Percentiles rank a stretch among this genome's conserved stretches.
These are phyloP conservation scores for Dyspetes luteomarginatus DNA, from an alignment of 2,888 invertebrate species.

Conservation along the genomic window DNA sequence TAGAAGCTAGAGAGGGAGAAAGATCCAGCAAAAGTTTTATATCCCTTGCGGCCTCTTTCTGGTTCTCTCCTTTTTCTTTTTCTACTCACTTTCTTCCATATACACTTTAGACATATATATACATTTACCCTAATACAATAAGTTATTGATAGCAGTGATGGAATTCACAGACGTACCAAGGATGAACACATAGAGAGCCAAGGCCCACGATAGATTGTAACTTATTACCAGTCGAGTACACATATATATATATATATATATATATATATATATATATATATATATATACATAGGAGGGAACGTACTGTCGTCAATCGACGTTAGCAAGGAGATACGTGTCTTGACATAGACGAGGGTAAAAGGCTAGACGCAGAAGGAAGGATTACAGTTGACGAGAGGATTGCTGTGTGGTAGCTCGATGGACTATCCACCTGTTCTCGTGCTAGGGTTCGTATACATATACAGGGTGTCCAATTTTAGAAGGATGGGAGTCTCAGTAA, in stretches of 20 bases:
- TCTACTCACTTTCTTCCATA: slow-evolving; percentile 7
- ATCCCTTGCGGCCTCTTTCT: slow-evolving; percentile 27
- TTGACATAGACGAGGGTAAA: slow-evolving; percentile 4
- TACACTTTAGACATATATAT: neutral
- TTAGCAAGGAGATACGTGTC: slow-evolving; percentile 27
- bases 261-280: neutral
- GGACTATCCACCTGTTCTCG: slow-evolving; percentile 43
- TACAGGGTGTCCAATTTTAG: too few species aligned
- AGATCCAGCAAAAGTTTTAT: slow-evolving; percentile 33
- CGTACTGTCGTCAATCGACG: slow-evolving; percentile 36
- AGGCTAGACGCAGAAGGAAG: slow-evolving; percentile 15
- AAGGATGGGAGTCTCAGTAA: too few species aligned
- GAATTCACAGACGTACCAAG: slow-evolving; percentile 28
- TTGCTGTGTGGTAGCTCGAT: slow-evolving; percentile 28
- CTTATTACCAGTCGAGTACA: slow-evolving; percentile 51
- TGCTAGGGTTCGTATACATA: slow-evolving; percentile 13
- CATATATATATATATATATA: slow-evolving; percentile 6
- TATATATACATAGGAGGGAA: neutral
- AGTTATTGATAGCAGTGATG: slow-evolving; percentile 52
- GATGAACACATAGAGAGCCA: slow-evolving; percentile 22
- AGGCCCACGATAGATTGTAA: slow-evolving; percentile 59
- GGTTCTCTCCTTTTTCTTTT: slow-evolving; percentile 21
- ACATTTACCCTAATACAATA: slow-evolving; percentile 25
- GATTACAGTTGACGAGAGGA: slow-evolving; percentile 41
- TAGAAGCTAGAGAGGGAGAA: neutral